Conservation (phyloP, 1,140 invertebrate species). For the Drosophila lowei region DNA sequence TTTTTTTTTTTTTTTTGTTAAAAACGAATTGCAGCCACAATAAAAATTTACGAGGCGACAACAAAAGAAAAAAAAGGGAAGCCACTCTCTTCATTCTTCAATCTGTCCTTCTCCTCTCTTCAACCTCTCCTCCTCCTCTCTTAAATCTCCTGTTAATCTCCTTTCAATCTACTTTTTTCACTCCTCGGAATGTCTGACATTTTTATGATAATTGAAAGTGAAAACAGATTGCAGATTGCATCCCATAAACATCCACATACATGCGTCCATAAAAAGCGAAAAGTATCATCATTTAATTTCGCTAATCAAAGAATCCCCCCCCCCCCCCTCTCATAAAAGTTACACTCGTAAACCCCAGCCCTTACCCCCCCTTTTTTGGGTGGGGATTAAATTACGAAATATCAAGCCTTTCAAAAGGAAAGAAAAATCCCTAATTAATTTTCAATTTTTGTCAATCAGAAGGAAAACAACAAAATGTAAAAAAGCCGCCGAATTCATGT, state of each 20-base stretch:
- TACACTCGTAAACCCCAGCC: constrained; percentile 1
- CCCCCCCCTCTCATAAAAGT: neutral
- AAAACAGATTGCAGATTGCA: constrained; percentile 3
- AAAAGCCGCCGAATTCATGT: constrained; percentile 28
- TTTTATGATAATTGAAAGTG: constrained; percentile 34
- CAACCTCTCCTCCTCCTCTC: neutral
- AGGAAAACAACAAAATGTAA: constrained; percentile 19
- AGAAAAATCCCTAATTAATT: constrained; percentile 67
- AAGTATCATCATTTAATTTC: constrained; percentile 1
- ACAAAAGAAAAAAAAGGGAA: constrained; percentile 13
- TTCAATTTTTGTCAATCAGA: constrained; percentile 56
- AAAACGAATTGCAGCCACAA: constrained; percentile 50
- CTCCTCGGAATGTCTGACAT: constrained; percentile 1
- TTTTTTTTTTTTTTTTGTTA: too few relatives aligned
- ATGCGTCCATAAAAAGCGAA: neutral
- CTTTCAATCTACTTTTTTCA: constrained; percentile 15
- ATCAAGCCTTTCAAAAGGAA: constrained; percentile 11
- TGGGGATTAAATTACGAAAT: constrained; percentile 20
- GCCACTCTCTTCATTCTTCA: neutral
- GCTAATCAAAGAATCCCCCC: neutral
- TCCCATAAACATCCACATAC: too few relatives aligned
- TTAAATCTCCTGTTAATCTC: neutral
- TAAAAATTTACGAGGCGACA: constrained; percentile 53
- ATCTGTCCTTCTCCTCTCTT: neutral
- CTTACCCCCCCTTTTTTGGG: constrained; percentile 4